Evolutionary conservation across 1,140 invertebrate genomes (phyloP).

Genomic region (Anagrus nilaparvatae): DNA sequence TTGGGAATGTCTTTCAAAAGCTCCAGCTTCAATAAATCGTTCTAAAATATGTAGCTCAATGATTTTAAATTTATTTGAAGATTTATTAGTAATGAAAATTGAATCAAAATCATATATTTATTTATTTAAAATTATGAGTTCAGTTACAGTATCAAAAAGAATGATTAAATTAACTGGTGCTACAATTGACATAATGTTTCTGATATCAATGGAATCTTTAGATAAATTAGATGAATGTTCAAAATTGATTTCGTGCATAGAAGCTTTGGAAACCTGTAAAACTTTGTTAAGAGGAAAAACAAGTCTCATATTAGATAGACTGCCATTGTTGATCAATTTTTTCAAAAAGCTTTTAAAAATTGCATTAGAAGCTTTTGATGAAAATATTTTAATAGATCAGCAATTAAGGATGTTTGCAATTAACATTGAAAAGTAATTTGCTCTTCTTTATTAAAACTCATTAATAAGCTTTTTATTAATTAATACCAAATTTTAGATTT

Average conservation of each 20-base stretch:
- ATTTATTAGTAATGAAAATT: conserved; percentile 7
- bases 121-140: conserved; percentile 9
- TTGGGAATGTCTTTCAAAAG: conserved; percentile 12
- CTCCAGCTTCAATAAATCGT: not conserved
- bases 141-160: conserved; percentile 11
- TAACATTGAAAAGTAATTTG: conserved; percentile 14
- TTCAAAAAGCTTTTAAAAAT: conserved; percentile 7
- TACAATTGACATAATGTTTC: conserved; percentile 12
- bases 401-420: conserved; percentile 9
- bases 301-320: conserved; percentile 11
- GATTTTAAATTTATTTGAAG: conserved; percentile 6
- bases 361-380: not conserved
- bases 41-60: not conserved
- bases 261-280: conserved; percentile 9
- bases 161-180: conserved; percentile 7
- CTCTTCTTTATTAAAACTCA: conserved; percentile 3
- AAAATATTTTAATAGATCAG: conserved; percentile 1
- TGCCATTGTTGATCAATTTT: conserved; percentile 8
- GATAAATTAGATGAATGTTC: not conserved
- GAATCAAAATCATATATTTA: not conserved
- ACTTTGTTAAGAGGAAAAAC: conserved; percentile 12
- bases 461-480: not conserved
- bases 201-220: conserved; percentile 6
- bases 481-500: conserved; percentile 8
- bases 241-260: conserved; percentile 6